Conservation (phyloP, 2,113 vertebrate species). For the Ptilorrhoa leucosticta region DNA sequence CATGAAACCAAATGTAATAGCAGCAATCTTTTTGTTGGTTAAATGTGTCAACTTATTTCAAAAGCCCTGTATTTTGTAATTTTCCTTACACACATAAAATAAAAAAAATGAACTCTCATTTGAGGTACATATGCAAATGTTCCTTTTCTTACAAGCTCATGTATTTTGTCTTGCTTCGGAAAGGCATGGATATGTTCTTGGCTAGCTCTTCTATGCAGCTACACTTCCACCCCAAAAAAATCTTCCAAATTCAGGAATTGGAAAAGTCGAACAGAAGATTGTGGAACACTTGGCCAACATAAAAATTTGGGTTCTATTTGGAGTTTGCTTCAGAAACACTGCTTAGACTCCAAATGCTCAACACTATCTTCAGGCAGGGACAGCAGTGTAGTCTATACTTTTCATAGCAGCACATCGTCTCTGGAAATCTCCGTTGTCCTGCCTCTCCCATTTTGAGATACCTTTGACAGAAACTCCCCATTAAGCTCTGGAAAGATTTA, state of each 20-base stretch:
- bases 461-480: neutral
- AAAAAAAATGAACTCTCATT: neutral
- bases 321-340: neutral
- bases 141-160: neutral
- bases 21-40: neutral
- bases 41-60: neutral
- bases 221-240: neutral
- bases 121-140: neutral
- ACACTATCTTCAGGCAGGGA: neutral
- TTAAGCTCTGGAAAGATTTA: neutral
- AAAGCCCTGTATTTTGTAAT: neutral
- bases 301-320: neutral
- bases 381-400: neutral
- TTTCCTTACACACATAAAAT: neutral
- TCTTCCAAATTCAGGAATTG: neutral
- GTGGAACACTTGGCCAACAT: neutral
- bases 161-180: neutral
- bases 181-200: neutral
- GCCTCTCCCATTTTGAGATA: neutral
- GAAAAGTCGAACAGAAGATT: neutral
- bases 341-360: neutral
- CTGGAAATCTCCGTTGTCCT: neutral
- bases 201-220: neutral
- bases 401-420: neutral
- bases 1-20: neutral